A percentile compares a stretch with the other conserved stretches of the same genome.
These are phyloP conservation scores for Trissoscelio sp. DNA, from an alignment of 2,888 invertebrate species.

Conservation along the genomic window DNA sequence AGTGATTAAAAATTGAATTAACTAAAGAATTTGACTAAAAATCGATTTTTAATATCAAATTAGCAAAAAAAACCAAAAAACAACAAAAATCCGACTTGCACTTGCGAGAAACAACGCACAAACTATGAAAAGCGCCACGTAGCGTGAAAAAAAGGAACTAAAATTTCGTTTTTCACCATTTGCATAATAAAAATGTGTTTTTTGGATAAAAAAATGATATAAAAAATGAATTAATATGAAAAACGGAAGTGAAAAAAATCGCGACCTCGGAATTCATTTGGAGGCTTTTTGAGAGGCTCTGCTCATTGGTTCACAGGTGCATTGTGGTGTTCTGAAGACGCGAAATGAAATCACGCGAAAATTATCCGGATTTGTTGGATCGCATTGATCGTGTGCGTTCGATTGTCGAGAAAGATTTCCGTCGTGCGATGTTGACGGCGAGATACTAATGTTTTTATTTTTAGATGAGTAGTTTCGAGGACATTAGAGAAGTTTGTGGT, in stretches of 20 bases:
- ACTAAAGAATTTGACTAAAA: neutral
- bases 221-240: neutral
- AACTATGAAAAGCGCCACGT: neutral
- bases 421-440: constrained; percentile 42
- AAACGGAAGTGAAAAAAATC: neutral
- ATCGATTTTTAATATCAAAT: neutral
- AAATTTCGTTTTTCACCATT: too few species aligned
- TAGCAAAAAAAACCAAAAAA: neutral
- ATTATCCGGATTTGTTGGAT: neutral
- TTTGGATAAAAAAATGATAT: neutral
- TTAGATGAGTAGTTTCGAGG: constrained; percentile 53
- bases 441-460: constrained; percentile 63
- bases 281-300: constrained; percentile 10
- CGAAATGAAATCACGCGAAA: neutral
- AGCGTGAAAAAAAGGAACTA: neutral
- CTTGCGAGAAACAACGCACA: neutral
- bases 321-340: neutral
- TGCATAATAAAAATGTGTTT: too few species aligned
- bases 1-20: too few species aligned
- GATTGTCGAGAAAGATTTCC: constrained; percentile 15
- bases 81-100: too few species aligned
- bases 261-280: constrained; percentile 53
- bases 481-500: constrained; percentile 6
- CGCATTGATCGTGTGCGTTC: neutral
- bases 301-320: constrained; percentile 30